phyloP scores from a whole-genome alignment of 2,113 vertebrate genomes.

The Plectropomus leopardus region DNA sequence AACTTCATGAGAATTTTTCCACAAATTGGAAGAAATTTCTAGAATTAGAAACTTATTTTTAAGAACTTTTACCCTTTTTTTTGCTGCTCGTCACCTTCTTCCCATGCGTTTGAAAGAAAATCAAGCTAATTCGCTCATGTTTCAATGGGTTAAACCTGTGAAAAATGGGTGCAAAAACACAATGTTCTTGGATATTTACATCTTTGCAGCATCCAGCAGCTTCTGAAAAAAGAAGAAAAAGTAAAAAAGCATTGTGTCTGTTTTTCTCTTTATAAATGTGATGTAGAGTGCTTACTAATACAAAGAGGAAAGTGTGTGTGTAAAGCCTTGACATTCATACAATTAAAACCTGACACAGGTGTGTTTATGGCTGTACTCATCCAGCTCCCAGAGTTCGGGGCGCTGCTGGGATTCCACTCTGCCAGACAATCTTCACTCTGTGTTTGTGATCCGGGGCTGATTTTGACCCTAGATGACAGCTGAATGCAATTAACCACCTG shows the following conservation, averaged over 20 bases:
- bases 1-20: no score
- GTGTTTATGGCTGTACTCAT: neutral
- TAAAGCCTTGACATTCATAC: neutral
- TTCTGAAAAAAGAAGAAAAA: neutral
- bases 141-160: no score
- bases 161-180: no score
- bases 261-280: neutral
- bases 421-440: constrained; percentile 15
- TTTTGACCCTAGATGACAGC: constrained; percentile 36
- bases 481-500: constrained; percentile 49
- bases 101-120: no score
- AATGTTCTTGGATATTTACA: neutral
- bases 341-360: constrained; percentile 2
- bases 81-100: no score
- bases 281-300: no score
- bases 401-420: constrained; percentile 15
- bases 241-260: neutral
- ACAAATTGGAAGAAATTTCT: no score
- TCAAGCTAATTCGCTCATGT: no score
- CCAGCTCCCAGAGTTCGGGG: neutral
- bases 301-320: neutral
- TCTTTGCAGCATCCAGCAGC: neutral
- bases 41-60: no score
- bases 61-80: no score
- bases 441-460: constrained; percentile 11